Percentiles rank a stretch among this genome's conserved stretches.
phyloP scores from a whole-genome alignment of 1,140 invertebrate genomes.

The Bilobella aurantiaca region DNA sequence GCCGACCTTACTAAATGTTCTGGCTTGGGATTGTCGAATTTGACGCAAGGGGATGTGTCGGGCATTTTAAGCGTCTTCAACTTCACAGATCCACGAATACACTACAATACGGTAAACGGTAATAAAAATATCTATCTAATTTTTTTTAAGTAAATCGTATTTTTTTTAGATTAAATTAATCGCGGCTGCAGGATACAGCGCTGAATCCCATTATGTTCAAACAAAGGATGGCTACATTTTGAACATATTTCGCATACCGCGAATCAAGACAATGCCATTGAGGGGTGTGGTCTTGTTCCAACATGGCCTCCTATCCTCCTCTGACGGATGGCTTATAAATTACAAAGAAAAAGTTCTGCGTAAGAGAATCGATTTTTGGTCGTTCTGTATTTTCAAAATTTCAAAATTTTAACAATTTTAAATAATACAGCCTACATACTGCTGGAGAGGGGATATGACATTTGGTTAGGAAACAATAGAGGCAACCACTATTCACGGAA shows the following conservation, averaged over 20 bases:
- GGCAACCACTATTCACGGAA: constrained; percentile 41
- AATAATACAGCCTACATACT: constrained; percentile 36
- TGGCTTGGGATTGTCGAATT: no score
- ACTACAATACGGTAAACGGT: no score
- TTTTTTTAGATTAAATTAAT: constrained; percentile 38
- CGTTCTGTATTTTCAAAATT: background rate
- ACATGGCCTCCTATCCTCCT: constrained; percentile 65
- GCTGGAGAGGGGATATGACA: constrained; percentile 41
- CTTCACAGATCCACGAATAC: no score
- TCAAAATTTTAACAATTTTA: background rate
- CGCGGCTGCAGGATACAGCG: constrained; percentile 48
- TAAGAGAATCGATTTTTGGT: background rate
- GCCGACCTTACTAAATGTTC: no score
- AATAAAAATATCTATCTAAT: no score
- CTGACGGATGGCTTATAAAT: constrained; percentile 51
- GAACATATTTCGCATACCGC: background rate
- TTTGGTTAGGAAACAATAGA: constrained; percentile 42
- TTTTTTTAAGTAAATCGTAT: no score
- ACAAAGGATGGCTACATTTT: constrained; percentile 49
- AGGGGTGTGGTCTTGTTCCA: constrained; percentile 53
- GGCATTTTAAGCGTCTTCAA: no score
- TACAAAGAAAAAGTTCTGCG: background rate
- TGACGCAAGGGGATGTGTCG: no score
- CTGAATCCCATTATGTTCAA: constrained; percentile 51
- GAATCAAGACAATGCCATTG: background rate